phyloP scores from a whole-genome alignment of 2,888 invertebrate genomes.

The Gastrophysa polygoni region DNA sequence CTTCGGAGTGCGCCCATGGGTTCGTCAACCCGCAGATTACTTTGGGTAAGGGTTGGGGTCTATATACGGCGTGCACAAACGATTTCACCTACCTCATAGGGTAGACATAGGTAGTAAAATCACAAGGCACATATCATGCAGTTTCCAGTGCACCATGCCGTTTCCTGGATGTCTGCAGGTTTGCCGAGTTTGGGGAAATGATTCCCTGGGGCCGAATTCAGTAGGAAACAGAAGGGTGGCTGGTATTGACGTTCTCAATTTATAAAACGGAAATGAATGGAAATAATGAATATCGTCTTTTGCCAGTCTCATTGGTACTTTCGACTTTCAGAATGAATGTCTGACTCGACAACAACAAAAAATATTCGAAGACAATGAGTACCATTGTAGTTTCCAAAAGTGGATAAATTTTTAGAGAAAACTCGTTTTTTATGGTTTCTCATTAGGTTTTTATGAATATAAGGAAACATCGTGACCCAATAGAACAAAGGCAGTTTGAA shows the following conservation, averaged over 20 bases:
- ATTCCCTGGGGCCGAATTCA: conserved; percentile 9
- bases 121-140: not conserved
- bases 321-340: too few species aligned
- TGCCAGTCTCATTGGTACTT: too few species aligned
- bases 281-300: not conserved
- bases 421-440: too few species aligned
- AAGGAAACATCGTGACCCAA: too few species aligned
- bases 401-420: too few species aligned
- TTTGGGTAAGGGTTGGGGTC: not conserved
- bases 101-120: conserved; percentile 9
- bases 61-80: not conserved
- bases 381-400: too few species aligned
- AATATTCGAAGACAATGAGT: too few species aligned
- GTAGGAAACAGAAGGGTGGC: conserved; percentile 4
- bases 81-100: conserved; percentile 1
- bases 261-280: not conserved
- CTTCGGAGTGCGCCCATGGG: not conserved
- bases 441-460: too few species aligned
- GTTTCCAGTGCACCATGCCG: conserved; percentile 5
- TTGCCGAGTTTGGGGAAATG: conserved; percentile 1
- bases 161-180: conserved; percentile 3
- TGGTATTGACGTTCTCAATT: not conserved
- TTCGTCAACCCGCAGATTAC: conserved; percentile 6
- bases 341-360: too few species aligned
- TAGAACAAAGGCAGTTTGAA: too few species aligned